phyloP scores from a whole-genome alignment of 2,113 vertebrate species.

The Rattus rattus region DNA sequence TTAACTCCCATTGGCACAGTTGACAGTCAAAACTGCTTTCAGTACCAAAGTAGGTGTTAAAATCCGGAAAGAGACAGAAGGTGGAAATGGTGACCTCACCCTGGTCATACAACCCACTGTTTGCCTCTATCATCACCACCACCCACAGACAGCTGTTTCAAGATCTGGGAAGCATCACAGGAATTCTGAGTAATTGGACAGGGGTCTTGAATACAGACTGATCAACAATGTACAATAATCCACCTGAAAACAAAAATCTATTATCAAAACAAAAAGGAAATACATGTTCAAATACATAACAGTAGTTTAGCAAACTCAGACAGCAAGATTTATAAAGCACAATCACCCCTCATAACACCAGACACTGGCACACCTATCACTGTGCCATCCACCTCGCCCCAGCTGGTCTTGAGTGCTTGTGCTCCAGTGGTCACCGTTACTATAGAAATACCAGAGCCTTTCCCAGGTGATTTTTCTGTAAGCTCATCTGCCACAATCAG shows the following conservation, averaged over 20 bases:
- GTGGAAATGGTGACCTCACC: constrained; percentile 70
- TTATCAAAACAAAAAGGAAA: constrained; percentile 13
- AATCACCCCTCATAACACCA: constrained; percentile 24
- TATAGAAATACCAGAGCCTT: not conserved
- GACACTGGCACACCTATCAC: not conserved
- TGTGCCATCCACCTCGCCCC: not conserved
- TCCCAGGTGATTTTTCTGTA: constrained; percentile 34
- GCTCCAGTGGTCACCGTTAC: not conserved
- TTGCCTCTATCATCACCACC: constrained; percentile 60
- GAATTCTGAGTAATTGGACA: constrained; percentile 60
- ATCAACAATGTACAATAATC: constrained; percentile 21
- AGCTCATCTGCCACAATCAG: constrained; percentile 22
- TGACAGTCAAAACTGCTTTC: constrained; percentile 53
- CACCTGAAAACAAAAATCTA: constrained; percentile 21
- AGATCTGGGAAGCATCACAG: constrained; percentile 48
- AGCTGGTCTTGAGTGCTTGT: not conserved
- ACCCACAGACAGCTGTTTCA: constrained; percentile 80
- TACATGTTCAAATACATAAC: constrained; percentile 17
- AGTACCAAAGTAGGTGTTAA: constrained; percentile 72
- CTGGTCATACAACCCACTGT: constrained; percentile 72
- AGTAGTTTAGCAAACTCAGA: constrained; percentile 6
- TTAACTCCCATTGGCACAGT: not conserved
- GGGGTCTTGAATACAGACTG: constrained; percentile 49
- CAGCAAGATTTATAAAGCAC: constrained; percentile 14
- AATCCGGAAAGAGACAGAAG: constrained; percentile 75